Evolutionary conservation across 1,140 invertebrate genomes (phyloP).

Genomic region (Ceratina japonica): DNA sequence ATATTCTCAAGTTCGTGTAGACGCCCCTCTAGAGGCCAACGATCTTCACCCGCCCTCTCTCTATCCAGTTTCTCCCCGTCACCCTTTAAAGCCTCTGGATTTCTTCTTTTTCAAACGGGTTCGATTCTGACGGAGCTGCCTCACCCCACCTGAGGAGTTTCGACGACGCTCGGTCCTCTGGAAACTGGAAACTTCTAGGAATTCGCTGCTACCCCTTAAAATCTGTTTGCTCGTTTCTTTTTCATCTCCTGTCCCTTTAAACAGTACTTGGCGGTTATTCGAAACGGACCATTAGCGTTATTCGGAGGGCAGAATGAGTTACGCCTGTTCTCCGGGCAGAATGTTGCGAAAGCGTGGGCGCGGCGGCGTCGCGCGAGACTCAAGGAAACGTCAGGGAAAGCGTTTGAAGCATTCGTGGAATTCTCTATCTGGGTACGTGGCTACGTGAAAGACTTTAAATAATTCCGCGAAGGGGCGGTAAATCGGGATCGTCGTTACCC

Average conservation of each 20-base stretch:
- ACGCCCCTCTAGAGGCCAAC: slow-evolving; percentile 16
- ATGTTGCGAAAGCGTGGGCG: neutral
- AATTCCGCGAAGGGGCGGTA: neutral
- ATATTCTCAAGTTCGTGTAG: slow-evolving; percentile 40
- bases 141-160: neutral
- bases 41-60: neutral
- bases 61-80: too few relatives aligned
- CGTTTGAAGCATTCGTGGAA: slow-evolving; percentile 11
- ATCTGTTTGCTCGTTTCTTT: neutral
- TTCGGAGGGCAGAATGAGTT: slow-evolving; percentile 12
- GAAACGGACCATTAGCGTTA: slow-evolving; percentile 11
- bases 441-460: slow-evolving; percentile 4
- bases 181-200: neutral
- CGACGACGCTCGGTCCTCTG: neutral
- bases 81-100: slow-evolving; percentile 8
- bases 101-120: neutral
- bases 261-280: neutral
- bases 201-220: neutral
- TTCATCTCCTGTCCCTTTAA: too few relatives aligned
- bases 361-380: neutral
- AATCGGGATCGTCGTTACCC: slow-evolving; percentile 1
- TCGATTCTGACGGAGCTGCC: neutral
- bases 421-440: neutral
- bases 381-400: slow-evolving; percentile 10
- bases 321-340: slow-evolving; percentile 7